phyloP scores from a whole-genome alignment of 2,113 vertebrate genomes.

The Gyps fulvus region DNA sequence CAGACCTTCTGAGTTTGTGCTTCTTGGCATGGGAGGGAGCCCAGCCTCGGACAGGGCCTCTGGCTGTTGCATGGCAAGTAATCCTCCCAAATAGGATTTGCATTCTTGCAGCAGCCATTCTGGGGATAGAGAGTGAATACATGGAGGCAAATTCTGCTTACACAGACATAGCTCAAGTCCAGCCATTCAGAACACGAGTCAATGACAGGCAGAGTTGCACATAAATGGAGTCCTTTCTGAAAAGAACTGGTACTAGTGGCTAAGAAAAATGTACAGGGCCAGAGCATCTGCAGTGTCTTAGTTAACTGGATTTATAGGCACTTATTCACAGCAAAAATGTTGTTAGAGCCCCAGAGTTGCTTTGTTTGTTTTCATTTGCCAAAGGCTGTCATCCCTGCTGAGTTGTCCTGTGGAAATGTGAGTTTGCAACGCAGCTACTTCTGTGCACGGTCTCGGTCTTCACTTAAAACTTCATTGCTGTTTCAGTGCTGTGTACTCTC shows the following conservation, averaged over 20 bases:
- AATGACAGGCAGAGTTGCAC: background rate
- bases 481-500: background rate
- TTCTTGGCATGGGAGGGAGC: background rate
- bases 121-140: background rate
- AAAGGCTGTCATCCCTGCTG: background rate
- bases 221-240: background rate
- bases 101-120: slow-evolving; percentile 14
- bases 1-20: background rate
- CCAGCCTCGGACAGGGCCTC: background rate
- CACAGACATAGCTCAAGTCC: slow-evolving; percentile 10
- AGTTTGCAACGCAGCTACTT: background rate
- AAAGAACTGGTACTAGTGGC: background rate
- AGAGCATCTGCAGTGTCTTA: background rate
- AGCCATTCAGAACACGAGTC: background rate
- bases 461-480: background rate
- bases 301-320: slow-evolving; percentile 21
- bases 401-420: background rate
- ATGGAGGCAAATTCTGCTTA: slow-evolving; percentile 33
- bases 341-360: background rate
- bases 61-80: background rate
- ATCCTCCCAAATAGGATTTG: slow-evolving; percentile 35
- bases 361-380: slow-evolving; percentile 20
- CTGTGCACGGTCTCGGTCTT: accelerated
- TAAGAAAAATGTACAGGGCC: background rate
- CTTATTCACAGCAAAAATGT: background rate